Conservation (phyloP, 1,140 invertebrate genomes). For the Pseudomyrmex flavicornis region DNA sequence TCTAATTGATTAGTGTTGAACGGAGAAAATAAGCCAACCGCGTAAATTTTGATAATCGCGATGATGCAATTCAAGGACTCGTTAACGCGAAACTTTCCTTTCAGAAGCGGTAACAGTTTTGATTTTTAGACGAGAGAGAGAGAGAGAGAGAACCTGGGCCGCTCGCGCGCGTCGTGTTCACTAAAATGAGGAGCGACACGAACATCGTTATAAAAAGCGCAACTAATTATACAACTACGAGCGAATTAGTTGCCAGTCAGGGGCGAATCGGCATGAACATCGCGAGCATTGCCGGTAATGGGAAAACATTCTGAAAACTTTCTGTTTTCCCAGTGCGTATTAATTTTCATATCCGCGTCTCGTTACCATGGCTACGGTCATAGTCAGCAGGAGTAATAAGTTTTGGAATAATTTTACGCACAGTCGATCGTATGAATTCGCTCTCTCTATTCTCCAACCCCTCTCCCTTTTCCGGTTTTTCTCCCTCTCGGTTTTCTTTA, state of each 20-base stretch:
- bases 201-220: slow-evolving; percentile 43
- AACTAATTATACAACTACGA: slow-evolving; percentile 45
- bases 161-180: not conserved
- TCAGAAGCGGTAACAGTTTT: not conserved
- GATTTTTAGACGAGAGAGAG: not conserved
- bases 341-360: slow-evolving; percentile 71
- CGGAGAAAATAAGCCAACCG: not conserved
- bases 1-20: slow-evolving; percentile 4
- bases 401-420: slow-evolving; percentile 76
- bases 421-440: slow-evolving; percentile 72
- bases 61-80: too few species aligned
- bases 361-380: slow-evolving; percentile 60
- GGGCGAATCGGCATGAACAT: slow-evolving; percentile 43
- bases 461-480: slow-evolving; percentile 5
- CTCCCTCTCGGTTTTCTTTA: slow-evolving; percentile 56
- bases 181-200: slow-evolving; percentile 13
- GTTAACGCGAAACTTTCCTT: too few species aligned
- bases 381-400: slow-evolving; percentile 71
- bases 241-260: slow-evolving; percentile 54
- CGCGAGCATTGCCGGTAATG: slow-evolving; percentile 57
- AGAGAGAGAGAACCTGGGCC: too few species aligned
- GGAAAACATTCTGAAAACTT: slow-evolving; percentile 69
- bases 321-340: slow-evolving; percentile 65
- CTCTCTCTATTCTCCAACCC: slow-evolving; percentile 49
- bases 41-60: not conserved